Conservation (phyloP, 2,797 vertebrate species). For the Characodon lateralis region DNA sequence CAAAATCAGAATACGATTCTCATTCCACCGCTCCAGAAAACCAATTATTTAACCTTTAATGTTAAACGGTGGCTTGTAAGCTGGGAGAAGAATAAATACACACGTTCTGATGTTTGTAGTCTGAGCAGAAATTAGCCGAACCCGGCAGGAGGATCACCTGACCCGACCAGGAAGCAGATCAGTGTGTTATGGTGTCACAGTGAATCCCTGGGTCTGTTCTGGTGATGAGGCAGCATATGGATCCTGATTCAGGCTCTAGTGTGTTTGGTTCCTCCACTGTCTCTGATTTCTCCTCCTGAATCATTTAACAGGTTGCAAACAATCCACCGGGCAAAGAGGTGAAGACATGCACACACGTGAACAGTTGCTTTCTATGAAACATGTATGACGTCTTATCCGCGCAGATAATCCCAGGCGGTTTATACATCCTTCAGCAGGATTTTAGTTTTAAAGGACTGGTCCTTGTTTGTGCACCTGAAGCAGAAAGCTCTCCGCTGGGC, state of each 20-base stretch:
- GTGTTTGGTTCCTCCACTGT: constrained; percentile 28
- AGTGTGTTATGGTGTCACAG: constrained; percentile 4
- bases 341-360: constrained; percentile 6
- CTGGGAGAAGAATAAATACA: too few species aligned
- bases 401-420: not conserved
- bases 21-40: too few species aligned
- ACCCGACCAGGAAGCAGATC: not conserved
- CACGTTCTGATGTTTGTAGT: not conserved
- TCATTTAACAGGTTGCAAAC: constrained; percentile 62
- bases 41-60: too few species aligned
- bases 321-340: constrained; percentile 55
- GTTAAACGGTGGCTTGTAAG: too few species aligned
- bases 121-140: not conserved
- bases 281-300: constrained; percentile 64
- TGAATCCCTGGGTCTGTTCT: too few species aligned
- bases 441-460: too few species aligned
- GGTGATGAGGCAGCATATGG: not conserved
- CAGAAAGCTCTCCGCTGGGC: not conserved
- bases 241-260: constrained; percentile 1
- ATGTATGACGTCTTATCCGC: not conserved
- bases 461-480: constrained; percentile 8
- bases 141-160: not conserved
- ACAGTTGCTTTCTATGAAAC: not conserved
- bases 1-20: too few species aligned
- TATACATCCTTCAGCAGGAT: not conserved